Evolutionary conservation across 2,113 vertebrate species (phyloP).

Genomic region (Meles meles): DNA sequence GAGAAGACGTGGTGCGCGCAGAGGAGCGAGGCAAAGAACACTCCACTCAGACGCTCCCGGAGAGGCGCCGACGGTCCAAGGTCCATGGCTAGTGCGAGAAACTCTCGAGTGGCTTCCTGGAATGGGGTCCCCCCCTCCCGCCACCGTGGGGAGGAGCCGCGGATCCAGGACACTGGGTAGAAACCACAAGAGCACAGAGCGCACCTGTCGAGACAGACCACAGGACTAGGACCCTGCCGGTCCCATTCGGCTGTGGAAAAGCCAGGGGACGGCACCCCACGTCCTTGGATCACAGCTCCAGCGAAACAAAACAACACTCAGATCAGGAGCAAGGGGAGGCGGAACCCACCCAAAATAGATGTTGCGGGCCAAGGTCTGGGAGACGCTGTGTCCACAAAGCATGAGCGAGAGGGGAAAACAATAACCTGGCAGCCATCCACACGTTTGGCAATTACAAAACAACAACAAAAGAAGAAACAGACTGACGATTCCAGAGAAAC

Average conservation of each 20-base stretch:
- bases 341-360: not conserved
- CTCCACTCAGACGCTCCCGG: not conserved
- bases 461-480: not conserved
- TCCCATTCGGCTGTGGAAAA: not conserved
- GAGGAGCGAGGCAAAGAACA: not conserved
- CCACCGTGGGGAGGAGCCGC: accelerated
- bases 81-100: not conserved
- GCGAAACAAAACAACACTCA: not conserved
- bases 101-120: not conserved
- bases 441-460: not conserved
- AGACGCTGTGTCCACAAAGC: not conserved
- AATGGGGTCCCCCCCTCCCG: not conserved
- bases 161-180: not conserved
- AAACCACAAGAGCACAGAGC: not conserved
- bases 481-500: not conserved
- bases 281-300: not conserved
- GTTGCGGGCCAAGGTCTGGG: not conserved
- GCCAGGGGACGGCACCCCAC: not conserved
- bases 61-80: too few species aligned
- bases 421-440: not conserved
- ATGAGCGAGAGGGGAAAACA: not conserved
- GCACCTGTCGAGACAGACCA: not conserved
- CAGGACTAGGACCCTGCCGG: not conserved
- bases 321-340: too few species aligned
- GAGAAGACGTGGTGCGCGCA: too few species aligned